Conservation (phyloP, 2,797 vertebrate species). For the Gambelia wislizenii region DNA sequence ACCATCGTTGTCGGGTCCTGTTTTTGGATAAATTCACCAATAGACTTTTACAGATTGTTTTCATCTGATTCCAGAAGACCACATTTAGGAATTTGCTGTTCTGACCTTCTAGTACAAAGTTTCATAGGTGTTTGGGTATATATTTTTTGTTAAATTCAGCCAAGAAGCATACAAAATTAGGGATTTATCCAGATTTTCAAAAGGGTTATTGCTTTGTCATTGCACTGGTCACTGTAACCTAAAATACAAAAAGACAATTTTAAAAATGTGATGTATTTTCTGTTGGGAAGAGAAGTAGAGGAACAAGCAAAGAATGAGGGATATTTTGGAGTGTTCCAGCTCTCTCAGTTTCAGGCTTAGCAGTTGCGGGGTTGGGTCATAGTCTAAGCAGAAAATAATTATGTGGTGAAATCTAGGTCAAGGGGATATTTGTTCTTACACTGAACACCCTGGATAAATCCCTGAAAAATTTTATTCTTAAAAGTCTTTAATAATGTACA, state of each 20-base stretch:
- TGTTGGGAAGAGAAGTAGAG: conserved; percentile 1
- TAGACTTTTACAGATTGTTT: conserved; percentile 84
- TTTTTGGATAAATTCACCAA: conserved; percentile 79
- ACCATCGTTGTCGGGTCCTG: conserved; percentile 62
- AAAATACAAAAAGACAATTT: conserved; percentile 37
- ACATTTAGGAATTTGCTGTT: conserved; percentile 76
- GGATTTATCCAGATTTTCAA: conserved; percentile 81
- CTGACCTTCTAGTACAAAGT: conserved; percentile 75
- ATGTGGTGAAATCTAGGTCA: conserved; percentile 41
- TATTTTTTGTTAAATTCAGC: conserved; percentile 66
- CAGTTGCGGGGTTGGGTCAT: too few species aligned
- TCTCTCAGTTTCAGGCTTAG: conserved; percentile 35
- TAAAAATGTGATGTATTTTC: conserved; percentile 2
- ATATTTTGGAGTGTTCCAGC: conserved; percentile 36
- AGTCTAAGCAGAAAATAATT: not conserved
- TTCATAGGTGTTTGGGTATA: conserved; percentile 64
- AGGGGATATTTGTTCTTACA: conserved; percentile 52
- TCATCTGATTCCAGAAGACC: conserved; percentile 79
- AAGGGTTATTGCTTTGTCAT: conserved; percentile 52
- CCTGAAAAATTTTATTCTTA: conserved; percentile 74
- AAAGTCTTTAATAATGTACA: conserved; percentile 85
- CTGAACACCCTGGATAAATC: conserved; percentile 79
- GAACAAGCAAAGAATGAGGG: conserved; percentile 31
- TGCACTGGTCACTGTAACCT: conserved; percentile 35
- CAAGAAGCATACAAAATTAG: conserved; percentile 72